These are phyloP conservation scores for Octomys mimax DNA, from an alignment of 2,797 vertebrate species.

Conservation along the genomic window DNA sequence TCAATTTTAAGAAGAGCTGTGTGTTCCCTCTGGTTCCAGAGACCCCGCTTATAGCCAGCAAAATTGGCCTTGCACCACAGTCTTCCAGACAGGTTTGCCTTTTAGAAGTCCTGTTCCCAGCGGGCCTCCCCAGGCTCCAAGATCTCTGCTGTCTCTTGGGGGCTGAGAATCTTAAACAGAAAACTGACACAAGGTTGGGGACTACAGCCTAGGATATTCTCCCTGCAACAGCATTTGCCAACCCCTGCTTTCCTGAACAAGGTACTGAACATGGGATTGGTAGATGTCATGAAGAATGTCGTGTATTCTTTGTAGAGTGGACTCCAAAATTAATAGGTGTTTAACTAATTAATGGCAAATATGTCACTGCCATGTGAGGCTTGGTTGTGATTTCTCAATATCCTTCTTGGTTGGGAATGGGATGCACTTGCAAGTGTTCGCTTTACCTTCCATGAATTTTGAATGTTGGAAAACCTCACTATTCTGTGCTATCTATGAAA, in stretches of 20 bases:
- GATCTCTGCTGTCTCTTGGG: not conserved
- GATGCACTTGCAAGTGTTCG: not conserved
- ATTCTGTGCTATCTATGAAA: not conserved
- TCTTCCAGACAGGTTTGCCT: too few species aligned
- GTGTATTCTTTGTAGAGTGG: not conserved
- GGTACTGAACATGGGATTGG: accelerated
- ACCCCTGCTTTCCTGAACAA: not conserved
- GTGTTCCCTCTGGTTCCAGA: too few species aligned
- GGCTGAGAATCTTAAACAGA: not conserved
- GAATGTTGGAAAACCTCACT: not conserved
- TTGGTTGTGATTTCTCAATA: not conserved
- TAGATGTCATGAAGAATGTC: not conserved
- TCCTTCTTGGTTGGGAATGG: not conserved
- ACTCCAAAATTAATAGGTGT: not conserved
- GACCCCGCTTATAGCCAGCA: too few species aligned
- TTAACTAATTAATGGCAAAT: not conserved
- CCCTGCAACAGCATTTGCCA: accelerated
- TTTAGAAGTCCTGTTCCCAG: too few species aligned
- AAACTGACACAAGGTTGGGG: not conserved
- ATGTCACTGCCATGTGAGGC: not conserved
- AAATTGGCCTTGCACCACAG: too few species aligned
- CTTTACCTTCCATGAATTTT: not conserved
- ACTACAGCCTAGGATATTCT: not conserved
- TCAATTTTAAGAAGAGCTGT: too few species aligned
- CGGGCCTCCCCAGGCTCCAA: too few species aligned